Evolutionary conservation across 2,113 vertebrate species (phyloP), one percentile per base, ranked within the genome.

Genomic region (Lonchura striata): DNA sequence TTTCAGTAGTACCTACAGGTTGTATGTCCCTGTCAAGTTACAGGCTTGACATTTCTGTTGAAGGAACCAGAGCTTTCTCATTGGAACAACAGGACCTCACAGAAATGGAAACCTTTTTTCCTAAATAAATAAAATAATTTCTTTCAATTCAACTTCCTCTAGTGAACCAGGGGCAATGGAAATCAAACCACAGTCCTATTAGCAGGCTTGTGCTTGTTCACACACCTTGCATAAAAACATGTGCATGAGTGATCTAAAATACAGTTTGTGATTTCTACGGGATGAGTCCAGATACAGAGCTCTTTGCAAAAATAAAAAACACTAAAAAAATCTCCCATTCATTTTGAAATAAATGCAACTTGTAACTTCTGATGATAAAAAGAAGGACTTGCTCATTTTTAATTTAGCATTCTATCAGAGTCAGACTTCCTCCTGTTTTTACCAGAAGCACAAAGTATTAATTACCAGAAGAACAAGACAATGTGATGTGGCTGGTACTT

Each of bases 251-350:
- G 53, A 35, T 47, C 14, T 64, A 39, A 82, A 90, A 53, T 65
- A 25, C 16, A 80, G 16, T 19, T 86, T 75, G 33, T 37, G 47
- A 74, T n/a, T 80, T n/a, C 27, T 60, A 7, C 69, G 28, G 27
- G 33, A 39, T 69, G 54, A 42, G 15, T 77, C 18, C 44, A 84
- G 10, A 59, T 31, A 82, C 52, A 71, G 63, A 86, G 8, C 23
- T 46, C 59, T 88, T 44, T 33, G 18, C 4, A 27, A 75, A 0
- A 54, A 37, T 16, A 0, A 27, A 28, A 72, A 6, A 18, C 39
- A 39, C 11, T n/a, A n/a, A n/a, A 56, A 33, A 25, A 52, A 9
- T 8, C 39, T 59, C 37, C 16, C 30, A 39, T 0, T 0, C 7
- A 77, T 91, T 66, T 37, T 44, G 28, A 76, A 57, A 18, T 8